Evolutionary conservation across 2,113 vertebrate genomes (phyloP).

Genomic region (Trogon surrucura): DNA sequence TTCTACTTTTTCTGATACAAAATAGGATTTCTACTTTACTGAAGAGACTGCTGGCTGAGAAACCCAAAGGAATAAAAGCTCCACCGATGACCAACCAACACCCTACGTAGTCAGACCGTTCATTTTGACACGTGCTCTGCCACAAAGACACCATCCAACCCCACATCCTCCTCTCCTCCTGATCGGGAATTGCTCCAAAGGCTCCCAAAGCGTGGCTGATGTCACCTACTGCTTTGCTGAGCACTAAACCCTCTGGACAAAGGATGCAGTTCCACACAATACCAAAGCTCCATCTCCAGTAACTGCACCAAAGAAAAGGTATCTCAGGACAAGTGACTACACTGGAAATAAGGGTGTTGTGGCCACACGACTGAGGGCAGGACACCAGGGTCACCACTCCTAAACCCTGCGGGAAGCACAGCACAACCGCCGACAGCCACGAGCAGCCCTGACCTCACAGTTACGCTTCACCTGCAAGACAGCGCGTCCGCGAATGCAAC

Average conservation of each 20-base stretch:
- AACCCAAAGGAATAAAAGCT: not conserved
- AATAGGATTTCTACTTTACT: not conserved
- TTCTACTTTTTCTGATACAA: not conserved
- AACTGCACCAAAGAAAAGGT: not conserved
- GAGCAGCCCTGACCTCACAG: not conserved
- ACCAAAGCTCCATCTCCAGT: not conserved
- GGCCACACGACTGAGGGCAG: rapidly evolving
- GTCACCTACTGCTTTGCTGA: not conserved
- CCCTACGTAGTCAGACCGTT: not conserved
- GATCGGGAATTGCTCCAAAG: not conserved
- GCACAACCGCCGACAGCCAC: not conserved
- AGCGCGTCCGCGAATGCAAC: not conserved
- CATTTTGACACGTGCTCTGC: not conserved
- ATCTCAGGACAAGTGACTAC: not conserved
- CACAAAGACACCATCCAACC: not conserved
- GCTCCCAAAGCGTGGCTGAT: not conserved
- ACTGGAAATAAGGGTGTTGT: not conserved
- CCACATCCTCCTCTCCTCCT: not conserved
- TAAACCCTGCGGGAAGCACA: not conserved
- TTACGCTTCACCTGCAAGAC: not conserved
- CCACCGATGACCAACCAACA: not conserved
- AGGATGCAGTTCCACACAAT: not conserved
- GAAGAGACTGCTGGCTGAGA: not conserved
- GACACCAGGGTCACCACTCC: not conserved
- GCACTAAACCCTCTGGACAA: not conserved